Evolutionary conservation across 2,113 vertebrate species (phyloP).

Genomic region (Ginglymostoma cirratum): DNA sequence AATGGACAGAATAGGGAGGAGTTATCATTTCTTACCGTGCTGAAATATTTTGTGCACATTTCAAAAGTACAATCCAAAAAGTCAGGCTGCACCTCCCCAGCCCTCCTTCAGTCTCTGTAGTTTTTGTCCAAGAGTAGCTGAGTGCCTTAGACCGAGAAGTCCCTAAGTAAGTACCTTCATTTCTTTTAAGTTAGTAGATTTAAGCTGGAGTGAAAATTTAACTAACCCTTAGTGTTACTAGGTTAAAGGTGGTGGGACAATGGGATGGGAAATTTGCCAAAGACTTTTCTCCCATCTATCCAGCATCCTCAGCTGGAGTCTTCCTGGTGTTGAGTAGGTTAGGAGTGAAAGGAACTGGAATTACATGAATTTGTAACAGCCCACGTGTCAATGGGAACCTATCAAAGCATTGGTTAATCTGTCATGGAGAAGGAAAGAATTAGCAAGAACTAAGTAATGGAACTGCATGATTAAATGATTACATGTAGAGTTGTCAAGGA

Average conservation of each 20-base stretch:
- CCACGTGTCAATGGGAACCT: neutral
- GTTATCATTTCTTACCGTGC: no score
- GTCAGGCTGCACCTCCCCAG: neutral
- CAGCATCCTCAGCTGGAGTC: neutral
- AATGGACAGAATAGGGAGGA: neutral
- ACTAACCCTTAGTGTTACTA: neutral
- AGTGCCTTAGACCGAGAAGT: neutral
- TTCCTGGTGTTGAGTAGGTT: neutral
- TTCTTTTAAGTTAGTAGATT: neutral
- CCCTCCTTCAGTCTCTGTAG: neutral
- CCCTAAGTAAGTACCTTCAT: neutral
- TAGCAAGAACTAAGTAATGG: neutral
- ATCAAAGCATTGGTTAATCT: neutral
- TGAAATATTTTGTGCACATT: neutral
- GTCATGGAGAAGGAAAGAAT: neutral
- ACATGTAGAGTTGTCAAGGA: no score
- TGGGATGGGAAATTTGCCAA: neutral
- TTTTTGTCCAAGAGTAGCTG: neutral
- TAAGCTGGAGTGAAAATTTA: neutral
- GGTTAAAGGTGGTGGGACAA: neutral
- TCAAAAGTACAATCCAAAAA: neutral
- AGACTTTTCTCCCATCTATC: neutral
- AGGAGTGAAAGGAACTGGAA: neutral
- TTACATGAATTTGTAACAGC: neutral
- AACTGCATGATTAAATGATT: neutral